Conservation (phyloP, 2,888 invertebrate genomes). For the Xestia ashworthii region DNA sequence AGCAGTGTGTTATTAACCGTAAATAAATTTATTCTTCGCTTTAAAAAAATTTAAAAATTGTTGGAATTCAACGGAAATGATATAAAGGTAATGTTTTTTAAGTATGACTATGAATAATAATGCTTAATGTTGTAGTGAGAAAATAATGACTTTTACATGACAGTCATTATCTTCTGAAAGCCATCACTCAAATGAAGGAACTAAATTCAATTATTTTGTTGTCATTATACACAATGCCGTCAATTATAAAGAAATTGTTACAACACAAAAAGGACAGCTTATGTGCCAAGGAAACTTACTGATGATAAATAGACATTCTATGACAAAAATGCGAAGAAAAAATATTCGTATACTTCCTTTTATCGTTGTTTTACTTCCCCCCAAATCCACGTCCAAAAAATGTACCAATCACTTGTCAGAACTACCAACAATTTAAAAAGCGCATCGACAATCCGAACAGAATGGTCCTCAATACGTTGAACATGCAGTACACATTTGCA, state of each 20-base stretch:
- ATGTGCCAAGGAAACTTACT: background rate
- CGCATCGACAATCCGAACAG: constrained; percentile 45
- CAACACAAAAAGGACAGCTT: background rate
- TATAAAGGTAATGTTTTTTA: background rate
- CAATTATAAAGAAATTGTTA: background rate
- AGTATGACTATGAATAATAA: background rate
- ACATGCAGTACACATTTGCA: constrained; percentile 74
- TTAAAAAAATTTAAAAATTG: too few species aligned
- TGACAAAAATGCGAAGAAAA: background rate
- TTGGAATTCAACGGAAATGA: background rate
- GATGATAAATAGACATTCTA: background rate
- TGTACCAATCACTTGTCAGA: constrained; percentile 15
- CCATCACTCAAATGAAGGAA: background rate
- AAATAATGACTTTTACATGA: background rate
- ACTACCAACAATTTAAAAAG: constrained; percentile 31
- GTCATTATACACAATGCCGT: background rate
- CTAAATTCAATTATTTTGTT: background rate
- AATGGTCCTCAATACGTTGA: constrained; percentile 64
- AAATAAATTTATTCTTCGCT: background rate
- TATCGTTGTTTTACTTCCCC: background rate
- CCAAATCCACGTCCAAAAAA: background rate
- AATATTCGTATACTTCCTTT: background rate
- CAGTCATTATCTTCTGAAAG: background rate
- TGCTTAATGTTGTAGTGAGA: background rate
- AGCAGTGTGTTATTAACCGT: constrained; percentile 12